Evolutionary conservation across 2,113 vertebrate species (phyloP).

Genomic region (Pseudorectes ferrugineus): DNA sequence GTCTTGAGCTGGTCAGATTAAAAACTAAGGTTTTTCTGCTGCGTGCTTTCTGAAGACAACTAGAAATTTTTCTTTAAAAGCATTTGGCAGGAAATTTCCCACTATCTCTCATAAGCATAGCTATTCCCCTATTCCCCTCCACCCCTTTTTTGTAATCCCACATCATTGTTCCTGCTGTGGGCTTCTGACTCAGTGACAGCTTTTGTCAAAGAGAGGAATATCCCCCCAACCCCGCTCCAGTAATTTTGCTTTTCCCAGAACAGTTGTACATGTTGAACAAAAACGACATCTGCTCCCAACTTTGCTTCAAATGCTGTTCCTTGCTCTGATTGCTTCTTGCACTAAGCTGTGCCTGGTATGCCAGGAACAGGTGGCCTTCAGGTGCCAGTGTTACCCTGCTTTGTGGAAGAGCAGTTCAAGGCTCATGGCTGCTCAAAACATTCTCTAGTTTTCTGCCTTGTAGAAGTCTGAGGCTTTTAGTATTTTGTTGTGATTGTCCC

Average conservation of each 20-base stretch:
- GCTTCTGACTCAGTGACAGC: neutral
- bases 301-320: neutral
- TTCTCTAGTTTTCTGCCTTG: neutral
- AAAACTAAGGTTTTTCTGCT: neutral
- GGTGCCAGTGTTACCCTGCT: neutral
- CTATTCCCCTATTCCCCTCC: neutral
- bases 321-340: neutral
- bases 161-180: neutral
- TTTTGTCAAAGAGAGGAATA: neutral
- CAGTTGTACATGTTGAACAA: neutral
- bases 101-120: neutral
- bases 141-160: neutral
- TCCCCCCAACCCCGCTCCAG: fast-evolving
- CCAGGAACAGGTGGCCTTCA: neutral
- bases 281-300: neutral
- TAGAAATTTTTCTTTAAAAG: neutral
- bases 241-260: neutral
- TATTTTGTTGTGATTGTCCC: neutral
- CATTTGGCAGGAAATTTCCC: neutral
- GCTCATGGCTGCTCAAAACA: neutral
- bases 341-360: neutral
- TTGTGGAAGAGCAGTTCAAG: neutral
- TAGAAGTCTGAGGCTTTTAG: neutral
- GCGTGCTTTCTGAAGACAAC: neutral
- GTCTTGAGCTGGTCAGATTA: neutral